phyloP scores from a whole-genome alignment of 1,140 invertebrate species.

The Phymorhynchus buccinoides region DNA sequence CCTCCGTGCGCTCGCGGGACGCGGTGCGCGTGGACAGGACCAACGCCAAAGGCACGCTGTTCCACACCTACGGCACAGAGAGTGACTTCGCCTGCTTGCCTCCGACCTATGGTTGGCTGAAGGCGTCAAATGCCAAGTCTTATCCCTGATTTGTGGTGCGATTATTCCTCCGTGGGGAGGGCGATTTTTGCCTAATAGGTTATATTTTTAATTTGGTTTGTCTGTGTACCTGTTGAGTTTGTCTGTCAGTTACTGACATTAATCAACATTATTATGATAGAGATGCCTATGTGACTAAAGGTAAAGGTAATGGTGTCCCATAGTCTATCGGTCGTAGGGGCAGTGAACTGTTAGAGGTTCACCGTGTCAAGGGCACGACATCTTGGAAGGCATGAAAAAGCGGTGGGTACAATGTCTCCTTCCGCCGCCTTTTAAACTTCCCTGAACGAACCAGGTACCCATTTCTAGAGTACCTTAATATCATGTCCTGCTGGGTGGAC shows the following conservation, averaged over 20 bases:
- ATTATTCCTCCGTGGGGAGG: no score
- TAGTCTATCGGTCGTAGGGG: no score
- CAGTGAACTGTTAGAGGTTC: no score
- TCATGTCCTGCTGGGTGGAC: no score
- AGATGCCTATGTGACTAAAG: neutral
- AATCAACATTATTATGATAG: neutral
- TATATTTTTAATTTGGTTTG: neutral
- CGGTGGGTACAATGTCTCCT: no score
- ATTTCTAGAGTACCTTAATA: no score
- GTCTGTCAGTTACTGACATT: neutral
- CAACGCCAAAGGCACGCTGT: neutral
- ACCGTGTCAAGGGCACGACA: no score
- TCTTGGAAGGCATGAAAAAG: no score
- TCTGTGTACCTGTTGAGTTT: neutral
- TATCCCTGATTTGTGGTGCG: neutral
- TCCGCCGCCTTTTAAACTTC: no score
- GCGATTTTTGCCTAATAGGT: no score
- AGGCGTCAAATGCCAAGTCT: neutral
- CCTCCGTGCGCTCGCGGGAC: conserved; percentile 57
- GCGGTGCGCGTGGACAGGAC: conserved; percentile 73
- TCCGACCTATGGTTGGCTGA: conserved; percentile 13
- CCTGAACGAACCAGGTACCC: no score
- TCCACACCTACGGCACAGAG: conserved; percentile 16
- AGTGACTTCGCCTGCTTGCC: conserved; percentile 27
- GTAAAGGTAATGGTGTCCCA: no score